phyloP scores from a whole-genome alignment of 2,888 invertebrate genomes.

The Clepsis dumicolana region DNA sequence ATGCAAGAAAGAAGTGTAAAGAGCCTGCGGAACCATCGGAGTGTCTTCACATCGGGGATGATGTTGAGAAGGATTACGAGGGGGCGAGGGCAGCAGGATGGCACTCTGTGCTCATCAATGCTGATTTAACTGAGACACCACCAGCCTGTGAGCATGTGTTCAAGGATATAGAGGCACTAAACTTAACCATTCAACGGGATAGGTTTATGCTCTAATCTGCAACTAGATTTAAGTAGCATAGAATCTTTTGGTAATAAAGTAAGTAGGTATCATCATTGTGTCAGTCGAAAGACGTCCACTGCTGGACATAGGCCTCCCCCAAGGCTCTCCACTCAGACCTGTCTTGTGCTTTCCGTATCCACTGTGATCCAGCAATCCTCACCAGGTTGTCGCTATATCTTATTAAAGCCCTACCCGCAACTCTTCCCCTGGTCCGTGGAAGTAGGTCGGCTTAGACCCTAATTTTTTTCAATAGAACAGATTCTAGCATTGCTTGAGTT shows the following conservation, averaged over 20 bases:
- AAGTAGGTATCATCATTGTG: too few species aligned
- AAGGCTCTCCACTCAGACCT: too few species aligned
- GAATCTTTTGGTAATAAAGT: constrained; percentile 10
- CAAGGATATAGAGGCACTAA: constrained; percentile 63
- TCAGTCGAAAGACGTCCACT: too few species aligned
- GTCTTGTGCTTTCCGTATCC: too few species aligned
- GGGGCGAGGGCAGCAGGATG: constrained; percentile 92
- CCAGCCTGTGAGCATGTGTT: constrained; percentile 61
- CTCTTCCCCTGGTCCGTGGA: too few species aligned
- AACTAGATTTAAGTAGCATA: constrained; percentile 31
- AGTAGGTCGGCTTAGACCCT: too few species aligned
- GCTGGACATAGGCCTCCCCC: too few species aligned
- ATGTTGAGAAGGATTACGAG: constrained; percentile 90
- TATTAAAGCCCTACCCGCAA: too few species aligned
- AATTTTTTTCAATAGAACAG: too few species aligned
- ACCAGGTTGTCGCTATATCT: too few species aligned
- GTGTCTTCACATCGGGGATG: constrained; percentile 94
- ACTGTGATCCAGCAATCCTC: too few species aligned
- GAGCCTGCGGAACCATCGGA: constrained; percentile 82
- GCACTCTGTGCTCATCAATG: constrained; percentile 85
- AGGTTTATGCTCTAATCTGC: constrained; percentile 51
- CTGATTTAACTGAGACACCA: constrained; percentile 51
- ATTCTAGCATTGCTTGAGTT: too few species aligned
- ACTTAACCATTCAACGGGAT: constrained; percentile 53
- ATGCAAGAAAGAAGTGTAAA: constrained; percentile 84